Evolutionary conservation across 2,888 invertebrate genomes (phyloP).

Genomic region (Pteria penguin): DNA sequence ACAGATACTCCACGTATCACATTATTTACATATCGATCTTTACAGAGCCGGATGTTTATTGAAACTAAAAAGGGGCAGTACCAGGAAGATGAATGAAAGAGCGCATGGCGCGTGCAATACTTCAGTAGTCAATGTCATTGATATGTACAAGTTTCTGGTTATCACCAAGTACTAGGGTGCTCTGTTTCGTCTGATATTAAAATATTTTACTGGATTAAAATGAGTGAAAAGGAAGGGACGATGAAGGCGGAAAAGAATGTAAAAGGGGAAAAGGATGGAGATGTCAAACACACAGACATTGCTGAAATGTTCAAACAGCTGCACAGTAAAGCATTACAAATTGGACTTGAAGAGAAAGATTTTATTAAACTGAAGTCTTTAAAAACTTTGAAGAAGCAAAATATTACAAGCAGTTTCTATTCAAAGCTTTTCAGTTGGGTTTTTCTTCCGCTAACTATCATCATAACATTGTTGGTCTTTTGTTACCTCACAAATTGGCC

Average conservation of each 20-base stretch:
- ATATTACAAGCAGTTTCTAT: constrained; percentile 12
- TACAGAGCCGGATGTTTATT: too few relatives aligned
- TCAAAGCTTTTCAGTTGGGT: constrained; percentile 29
- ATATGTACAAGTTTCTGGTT: too few relatives aligned
- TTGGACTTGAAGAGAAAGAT: constrained; percentile 63
- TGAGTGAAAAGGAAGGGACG: too few relatives aligned
- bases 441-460: constrained; percentile 15
- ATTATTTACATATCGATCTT: too few relatives aligned
- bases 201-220: too few relatives aligned
- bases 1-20: too few relatives aligned
- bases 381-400: constrained; percentile 40
- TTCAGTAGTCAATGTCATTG: too few relatives aligned
- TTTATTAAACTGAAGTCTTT: constrained; percentile 57
- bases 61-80: too few relatives aligned
- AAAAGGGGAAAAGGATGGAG: neutral
- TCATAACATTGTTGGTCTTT: constrained; percentile 25
- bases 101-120: too few relatives aligned
- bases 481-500: constrained; percentile 66
- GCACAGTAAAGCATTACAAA: constrained; percentile 56
- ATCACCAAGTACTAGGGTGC: too few relatives aligned
- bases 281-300: neutral
- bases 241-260: neutral
- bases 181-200: too few relatives aligned
- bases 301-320: constrained; percentile 52
- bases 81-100: too few relatives aligned